Conservation (phyloP, 53 echinoderm and acorn worm genomes). For the Paracentrotus lividus region DNA sequence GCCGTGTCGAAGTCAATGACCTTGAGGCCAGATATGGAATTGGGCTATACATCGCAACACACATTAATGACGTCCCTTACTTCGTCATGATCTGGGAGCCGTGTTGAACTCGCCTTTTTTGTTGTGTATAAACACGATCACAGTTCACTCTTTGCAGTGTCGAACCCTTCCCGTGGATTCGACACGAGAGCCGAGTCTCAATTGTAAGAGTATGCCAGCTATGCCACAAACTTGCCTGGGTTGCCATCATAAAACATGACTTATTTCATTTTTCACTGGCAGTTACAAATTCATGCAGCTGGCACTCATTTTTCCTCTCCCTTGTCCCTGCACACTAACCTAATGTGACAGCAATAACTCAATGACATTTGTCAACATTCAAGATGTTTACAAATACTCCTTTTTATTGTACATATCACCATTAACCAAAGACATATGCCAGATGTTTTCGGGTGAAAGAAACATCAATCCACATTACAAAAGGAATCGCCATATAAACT, state of each 20-base stretch:
- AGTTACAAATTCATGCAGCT: constrained; percentile 59
- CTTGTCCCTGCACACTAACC: background rate
- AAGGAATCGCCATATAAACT: background rate
- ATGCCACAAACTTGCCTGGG: background rate
- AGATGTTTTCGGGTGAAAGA: constrained; percentile 30
- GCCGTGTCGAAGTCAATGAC: too few relatives aligned
- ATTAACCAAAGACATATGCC: constrained; percentile 1
- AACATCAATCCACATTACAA: constrained; percentile 22
- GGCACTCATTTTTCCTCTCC: background rate
- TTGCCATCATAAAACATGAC: constrained; percentile 42
- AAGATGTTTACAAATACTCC: constrained; percentile 48
- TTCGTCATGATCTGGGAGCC: too few relatives aligned
- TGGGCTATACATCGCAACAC: too few relatives aligned
- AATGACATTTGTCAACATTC: constrained; percentile 45
- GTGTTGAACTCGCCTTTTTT: too few relatives aligned
- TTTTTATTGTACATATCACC: constrained; percentile 41
- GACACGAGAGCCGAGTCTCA: too few relatives aligned
- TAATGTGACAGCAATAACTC: constrained; percentile 47
- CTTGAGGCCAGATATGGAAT: too few relatives aligned
- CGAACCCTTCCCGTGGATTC: too few relatives aligned
- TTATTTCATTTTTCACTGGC: constrained; percentile 45
- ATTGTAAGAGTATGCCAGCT: too few relatives aligned
- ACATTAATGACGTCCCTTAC: too few relatives aligned
- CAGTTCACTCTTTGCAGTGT: too few relatives aligned
- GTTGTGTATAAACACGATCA: too few relatives aligned